Evolutionary conservation across 2,113 vertebrate genomes (phyloP).

Genomic region (Nanger granti): DNA sequence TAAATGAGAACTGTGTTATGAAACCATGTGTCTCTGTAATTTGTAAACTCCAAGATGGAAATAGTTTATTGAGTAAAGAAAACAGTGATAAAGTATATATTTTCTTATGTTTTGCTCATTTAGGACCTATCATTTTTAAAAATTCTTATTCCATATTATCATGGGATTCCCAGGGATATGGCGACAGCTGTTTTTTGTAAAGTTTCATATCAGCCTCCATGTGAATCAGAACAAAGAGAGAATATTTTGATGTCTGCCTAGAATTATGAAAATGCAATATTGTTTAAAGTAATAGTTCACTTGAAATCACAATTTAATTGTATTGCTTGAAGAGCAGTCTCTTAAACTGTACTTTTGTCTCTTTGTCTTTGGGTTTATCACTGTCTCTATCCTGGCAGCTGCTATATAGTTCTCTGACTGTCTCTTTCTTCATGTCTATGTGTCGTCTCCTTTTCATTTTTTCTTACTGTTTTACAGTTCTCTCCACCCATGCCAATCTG

Average conservation of each 20-base stretch:
- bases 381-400: not conserved
- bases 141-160: not conserved
- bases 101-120: not conserved
- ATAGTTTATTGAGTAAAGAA: not conserved
- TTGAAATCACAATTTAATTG: not conserved
- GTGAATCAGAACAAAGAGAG: not conserved
- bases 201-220: not conserved
- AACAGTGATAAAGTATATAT: not conserved
- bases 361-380: not conserved
- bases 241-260: not conserved
- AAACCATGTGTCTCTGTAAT: not conserved
- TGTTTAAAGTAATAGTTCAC: not conserved
- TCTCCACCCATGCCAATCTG: not conserved
- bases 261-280: not conserved
- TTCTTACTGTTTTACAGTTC: not conserved
- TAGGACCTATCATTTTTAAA: not conserved
- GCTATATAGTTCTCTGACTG: accelerated
- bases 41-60: not conserved
- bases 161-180: not conserved
- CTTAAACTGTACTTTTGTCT: not conserved
- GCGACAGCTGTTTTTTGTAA: not conserved
- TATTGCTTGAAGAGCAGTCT: not conserved
- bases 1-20: not conserved
- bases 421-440: not conserved
- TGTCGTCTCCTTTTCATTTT: not conserved